Percentiles rank a stretch among this genome's conserved stretches.
Conservation (phyloP, 2,888 invertebrate species). For the Rotaria socialis region DNA sequence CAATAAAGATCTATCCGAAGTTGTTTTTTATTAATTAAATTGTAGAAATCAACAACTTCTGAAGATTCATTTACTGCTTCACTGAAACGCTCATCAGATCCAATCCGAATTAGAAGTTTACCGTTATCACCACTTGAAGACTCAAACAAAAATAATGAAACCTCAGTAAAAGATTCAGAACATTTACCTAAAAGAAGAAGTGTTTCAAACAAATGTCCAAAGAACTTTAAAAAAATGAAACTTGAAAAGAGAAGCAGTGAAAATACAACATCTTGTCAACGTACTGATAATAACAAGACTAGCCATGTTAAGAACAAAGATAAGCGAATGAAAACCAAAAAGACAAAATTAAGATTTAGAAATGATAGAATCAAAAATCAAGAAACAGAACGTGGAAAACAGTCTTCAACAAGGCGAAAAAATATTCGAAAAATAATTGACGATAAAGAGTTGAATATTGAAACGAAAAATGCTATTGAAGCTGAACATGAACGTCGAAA, state of each 20-base stretch:
- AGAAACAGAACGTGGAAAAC: neutral
- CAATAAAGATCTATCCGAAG: too few species aligned
- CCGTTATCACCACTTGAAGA: neutral
- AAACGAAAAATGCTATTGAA: conserved; percentile 41
- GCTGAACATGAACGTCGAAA: conserved; percentile 40
- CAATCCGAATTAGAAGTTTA: neutral
- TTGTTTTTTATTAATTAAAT: too few species aligned
- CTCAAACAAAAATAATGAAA: neutral
- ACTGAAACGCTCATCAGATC: neutral
- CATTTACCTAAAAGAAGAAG: too few species aligned
- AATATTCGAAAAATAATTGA: neutral
- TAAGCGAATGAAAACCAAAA: too few species aligned
- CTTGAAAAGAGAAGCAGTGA: neutral
- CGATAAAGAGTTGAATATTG: neutral
- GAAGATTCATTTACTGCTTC: too few species aligned
- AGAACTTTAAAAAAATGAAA: neutral
- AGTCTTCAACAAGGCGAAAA: neutral
- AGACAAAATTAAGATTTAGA: too few species aligned
- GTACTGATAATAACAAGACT: too few species aligned
- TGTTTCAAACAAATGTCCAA: too few species aligned
- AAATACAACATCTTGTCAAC: neutral
- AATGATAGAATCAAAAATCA: too few species aligned
- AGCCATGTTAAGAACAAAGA: too few species aligned
- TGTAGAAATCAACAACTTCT: too few species aligned
- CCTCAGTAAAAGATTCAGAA: neutral